Percentiles rank a stretch among this genome's conserved stretches.
These are phyloP conservation scores for Erinaceus europaeus DNA, from an alignment of 2,113 vertebrate species.

Conservation along the genomic window DNA sequence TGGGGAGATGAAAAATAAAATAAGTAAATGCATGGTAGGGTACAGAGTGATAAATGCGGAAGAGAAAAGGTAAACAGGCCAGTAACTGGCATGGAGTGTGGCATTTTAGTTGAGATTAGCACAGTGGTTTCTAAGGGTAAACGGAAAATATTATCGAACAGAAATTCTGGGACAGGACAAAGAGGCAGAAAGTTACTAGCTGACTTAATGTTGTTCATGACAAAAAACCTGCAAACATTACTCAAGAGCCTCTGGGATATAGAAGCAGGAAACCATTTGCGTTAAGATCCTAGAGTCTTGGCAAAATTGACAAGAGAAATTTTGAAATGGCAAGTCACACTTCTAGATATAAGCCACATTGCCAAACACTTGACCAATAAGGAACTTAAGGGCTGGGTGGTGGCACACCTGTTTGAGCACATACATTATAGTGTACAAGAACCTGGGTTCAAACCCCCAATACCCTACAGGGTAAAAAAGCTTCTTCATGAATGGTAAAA, in stretches of 20 bases:
- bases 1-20: not conserved
- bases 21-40: not conserved
- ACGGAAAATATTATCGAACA: slow-evolving; percentile 5
- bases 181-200: not conserved
- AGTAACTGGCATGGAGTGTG: not conserved
- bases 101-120: not conserved
- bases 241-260: not conserved
- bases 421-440: too few relatives aligned
- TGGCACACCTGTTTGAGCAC: too few relatives aligned
- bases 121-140: not conserved
- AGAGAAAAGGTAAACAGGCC: not conserved
- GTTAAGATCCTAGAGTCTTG: not conserved
- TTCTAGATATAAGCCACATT: not conserved
- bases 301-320: not conserved
- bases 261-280: not conserved
- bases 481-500: too few relatives aligned
- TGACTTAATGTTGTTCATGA: not conserved
- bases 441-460: too few relatives aligned
- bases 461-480: too few relatives aligned
- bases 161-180: not conserved
- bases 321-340: not conserved
- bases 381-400: too few relatives aligned
- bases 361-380: not conserved
- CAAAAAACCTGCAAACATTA: not conserved
- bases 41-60: not conserved